phyloP scores from a whole-genome alignment of 2,797 vertebrate species.

The Catamblyrhynchus diadema region DNA sequence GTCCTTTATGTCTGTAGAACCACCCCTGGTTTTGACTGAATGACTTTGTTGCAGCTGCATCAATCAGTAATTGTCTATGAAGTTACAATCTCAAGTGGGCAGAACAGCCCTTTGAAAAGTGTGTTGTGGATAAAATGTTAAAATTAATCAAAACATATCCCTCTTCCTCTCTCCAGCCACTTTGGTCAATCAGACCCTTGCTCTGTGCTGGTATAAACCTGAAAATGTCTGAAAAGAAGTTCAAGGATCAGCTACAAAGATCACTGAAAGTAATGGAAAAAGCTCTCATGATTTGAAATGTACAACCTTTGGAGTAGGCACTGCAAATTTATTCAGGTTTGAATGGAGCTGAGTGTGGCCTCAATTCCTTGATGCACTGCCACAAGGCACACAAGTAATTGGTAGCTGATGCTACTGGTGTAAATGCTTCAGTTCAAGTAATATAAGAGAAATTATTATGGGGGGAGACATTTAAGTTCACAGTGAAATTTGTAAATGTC shows the following conservation, averaged over 20 bases:
- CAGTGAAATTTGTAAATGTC: not conserved
- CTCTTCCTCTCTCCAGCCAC: not conserved
- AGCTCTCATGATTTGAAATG: not conserved
- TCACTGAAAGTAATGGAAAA: not conserved
- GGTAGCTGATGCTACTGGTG: not conserved
- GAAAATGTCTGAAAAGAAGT: not conserved
- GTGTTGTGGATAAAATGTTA: not conserved
- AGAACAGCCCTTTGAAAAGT: not conserved
- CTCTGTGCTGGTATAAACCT: not conserved
- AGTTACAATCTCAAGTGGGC: not conserved
- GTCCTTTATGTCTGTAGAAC: not conserved
- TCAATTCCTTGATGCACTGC: not conserved
- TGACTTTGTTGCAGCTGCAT: not conserved
- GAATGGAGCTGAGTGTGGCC: not conserved
- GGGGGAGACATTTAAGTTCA: not conserved
- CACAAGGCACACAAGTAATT: not conserved
- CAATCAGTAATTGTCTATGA: not conserved
- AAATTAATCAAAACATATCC: not conserved
- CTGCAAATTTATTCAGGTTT: not conserved
- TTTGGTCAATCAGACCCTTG: not conserved
- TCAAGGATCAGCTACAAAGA: not conserved
- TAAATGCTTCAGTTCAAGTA: not conserved
- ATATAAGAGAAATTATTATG: not conserved
- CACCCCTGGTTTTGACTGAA: not conserved
- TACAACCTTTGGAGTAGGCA: not conserved